A percentile compares a stretch with the other conserved stretches of the same genome.
phyloP scores from a whole-genome alignment of 2,113 vertebrate genomes.

The Ivindomyrus marchei region DNA sequence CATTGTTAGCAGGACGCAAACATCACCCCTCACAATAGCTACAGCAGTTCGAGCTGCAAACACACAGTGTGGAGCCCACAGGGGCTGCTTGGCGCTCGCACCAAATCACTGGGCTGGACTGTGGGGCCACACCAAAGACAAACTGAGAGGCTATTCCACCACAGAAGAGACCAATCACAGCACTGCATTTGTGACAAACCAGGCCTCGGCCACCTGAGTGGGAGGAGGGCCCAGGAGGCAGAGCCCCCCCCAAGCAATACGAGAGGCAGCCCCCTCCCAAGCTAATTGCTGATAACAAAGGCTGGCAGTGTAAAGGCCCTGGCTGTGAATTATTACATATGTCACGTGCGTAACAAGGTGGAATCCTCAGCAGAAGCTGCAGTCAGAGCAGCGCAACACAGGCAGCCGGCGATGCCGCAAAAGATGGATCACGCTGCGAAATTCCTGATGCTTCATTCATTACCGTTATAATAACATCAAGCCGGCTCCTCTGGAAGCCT shows the following conservation, averaged over 20 bases:
- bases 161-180: neutral
- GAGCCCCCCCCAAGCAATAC: neutral
- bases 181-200: neutral
- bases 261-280: neutral
- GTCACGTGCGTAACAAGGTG: slow-evolving; percentile 69
- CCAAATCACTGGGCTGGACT: neutral
- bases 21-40: neutral
- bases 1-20: neutral
- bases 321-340: slow-evolving; percentile 40
- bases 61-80: neutral
- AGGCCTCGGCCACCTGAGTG: neutral
- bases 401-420: slow-evolving; percentile 57
- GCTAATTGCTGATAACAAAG: slow-evolving; percentile 27
- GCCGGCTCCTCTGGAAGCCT: slow-evolving; percentile 67
- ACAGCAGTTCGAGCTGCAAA: neutral
- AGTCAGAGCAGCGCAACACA: slow-evolving; percentile 63
- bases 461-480: slow-evolving; percentile 75
- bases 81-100: neutral
- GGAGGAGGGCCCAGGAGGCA: neutral
- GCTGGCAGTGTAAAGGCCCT: slow-evolving; percentile 17
- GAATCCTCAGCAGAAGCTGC: slow-evolving; percentile 61
- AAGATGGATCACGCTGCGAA: slow-evolving; percentile 21
- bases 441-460: slow-evolving; percentile 32
- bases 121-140: neutral
- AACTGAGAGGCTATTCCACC: neutral